These are phyloP conservation scores for Plutella xylostella DNA, from an alignment of 2,888 invertebrate species.

Conservation along the genomic window DNA sequence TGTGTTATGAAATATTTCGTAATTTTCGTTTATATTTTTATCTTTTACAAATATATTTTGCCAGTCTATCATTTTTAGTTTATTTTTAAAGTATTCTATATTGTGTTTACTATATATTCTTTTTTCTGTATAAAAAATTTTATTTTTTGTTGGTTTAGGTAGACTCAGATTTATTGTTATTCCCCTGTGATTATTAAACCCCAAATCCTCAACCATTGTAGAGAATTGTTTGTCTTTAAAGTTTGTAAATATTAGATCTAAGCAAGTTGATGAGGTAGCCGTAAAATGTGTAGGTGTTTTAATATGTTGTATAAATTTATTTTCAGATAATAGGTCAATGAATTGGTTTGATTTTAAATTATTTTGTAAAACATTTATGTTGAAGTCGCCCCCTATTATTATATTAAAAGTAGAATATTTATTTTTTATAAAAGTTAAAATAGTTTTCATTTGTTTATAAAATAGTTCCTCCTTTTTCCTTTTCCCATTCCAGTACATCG, in stretches of 20 bases:
- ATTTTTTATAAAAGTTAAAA: too few relatives aligned
- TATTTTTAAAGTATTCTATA: constrained; percentile 8
- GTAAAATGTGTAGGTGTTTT: not conserved
- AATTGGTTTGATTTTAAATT: not conserved
- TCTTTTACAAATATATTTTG: not conserved
- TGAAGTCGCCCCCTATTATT: not conserved
- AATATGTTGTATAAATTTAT: not conserved
- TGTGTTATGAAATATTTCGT: constrained; percentile 6
- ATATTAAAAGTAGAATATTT: too few relatives aligned
- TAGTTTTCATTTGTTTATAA: too few relatives aligned
- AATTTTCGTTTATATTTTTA: constrained; percentile 12
- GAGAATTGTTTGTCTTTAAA: not conserved
- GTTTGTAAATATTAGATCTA: not conserved
- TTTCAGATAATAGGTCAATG: not conserved
- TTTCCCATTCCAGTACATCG: too few relatives aligned
- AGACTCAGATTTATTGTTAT: not conserved
- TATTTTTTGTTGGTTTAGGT: not conserved
- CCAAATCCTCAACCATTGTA: not conserved
- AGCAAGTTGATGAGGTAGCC: not conserved
- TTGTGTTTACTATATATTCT: constrained; percentile 7
- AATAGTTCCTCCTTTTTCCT: too few relatives aligned
- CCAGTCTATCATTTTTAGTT: constrained; percentile 6
- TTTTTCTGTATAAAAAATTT: not conserved
- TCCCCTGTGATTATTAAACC: not conserved
- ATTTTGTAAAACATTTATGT: not conserved